A percentile compares a stretch with the other conserved stretches of the same genome.
Evolutionary conservation across 35 echinoderm and acorn worm genomes (phyloP).

Genomic region (Ptychodera flava): DNA sequence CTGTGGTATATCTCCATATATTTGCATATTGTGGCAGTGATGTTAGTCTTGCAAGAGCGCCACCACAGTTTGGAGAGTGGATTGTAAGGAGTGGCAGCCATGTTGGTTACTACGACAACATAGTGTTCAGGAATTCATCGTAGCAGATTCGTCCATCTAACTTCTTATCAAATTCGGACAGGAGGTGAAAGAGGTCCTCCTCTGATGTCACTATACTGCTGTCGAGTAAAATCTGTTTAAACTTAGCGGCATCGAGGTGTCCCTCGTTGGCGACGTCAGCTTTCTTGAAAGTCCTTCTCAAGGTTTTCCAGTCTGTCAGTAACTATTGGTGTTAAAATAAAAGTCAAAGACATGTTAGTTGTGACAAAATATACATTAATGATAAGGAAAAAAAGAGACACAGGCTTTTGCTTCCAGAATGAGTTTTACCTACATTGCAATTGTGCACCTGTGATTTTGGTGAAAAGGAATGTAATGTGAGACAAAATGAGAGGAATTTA

Average conservation of each 20-base stretch:
- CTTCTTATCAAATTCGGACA: constrained; percentile 81
- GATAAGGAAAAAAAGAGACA: constrained; percentile 22
- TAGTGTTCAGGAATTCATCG: constrained; percentile 57
- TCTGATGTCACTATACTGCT: constrained; percentile 47
- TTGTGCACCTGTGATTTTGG: no score
- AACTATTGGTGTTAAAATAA: constrained; percentile 67
- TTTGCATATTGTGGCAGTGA: no score
- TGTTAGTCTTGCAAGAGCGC: no score
- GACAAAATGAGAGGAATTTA: no score
- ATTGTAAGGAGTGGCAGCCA: no score
- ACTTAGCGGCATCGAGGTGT: constrained; percentile 48
- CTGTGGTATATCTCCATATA: no score
- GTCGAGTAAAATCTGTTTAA: constrained; percentile 53
- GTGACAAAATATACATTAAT: no score
- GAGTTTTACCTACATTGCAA: no score
- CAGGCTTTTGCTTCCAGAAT: not conserved
- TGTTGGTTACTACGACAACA: not conserved
- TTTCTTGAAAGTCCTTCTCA: constrained; percentile 84
- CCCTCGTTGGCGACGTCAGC: constrained; percentile 76
- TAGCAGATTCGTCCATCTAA: constrained; percentile 86
- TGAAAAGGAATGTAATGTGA: no score
- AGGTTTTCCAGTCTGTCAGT: constrained; percentile 66
- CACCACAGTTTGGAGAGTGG: no score
- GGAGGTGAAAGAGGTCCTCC: constrained; percentile 79
- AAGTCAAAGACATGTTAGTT: no score